phyloP scores from a whole-genome alignment of 2,113 vertebrate species.

The Catharus bicknelli region DNA sequence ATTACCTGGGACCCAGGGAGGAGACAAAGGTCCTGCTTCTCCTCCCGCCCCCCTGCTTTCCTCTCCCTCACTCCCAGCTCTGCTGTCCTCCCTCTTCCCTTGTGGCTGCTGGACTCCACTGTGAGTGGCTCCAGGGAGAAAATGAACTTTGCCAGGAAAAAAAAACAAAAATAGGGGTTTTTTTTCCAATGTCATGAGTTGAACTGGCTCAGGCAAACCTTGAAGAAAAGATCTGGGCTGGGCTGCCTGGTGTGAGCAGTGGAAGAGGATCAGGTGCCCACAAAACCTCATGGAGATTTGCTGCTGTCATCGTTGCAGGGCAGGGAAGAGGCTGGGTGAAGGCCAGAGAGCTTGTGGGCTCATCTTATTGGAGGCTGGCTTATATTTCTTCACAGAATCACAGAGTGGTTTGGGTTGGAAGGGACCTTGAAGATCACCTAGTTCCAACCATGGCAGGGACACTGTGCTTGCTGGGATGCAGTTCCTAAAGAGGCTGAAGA shows the following conservation, averaged over 20 bases:
- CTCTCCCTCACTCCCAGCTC: background rate
- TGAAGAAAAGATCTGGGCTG: background rate
- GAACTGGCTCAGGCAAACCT: background rate
- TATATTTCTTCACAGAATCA: background rate
- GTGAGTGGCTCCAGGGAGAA: background rate
- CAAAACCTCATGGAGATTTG: background rate
- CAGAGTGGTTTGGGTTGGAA: background rate
- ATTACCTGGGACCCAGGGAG: background rate
- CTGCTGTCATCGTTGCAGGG: background rate
- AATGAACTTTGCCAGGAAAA: background rate
- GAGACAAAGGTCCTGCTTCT: background rate
- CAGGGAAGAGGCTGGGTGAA: background rate
- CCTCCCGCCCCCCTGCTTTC: background rate
- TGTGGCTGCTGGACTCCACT: background rate
- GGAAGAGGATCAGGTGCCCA: background rate
- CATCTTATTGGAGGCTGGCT: background rate
- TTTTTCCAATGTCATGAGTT: background rate
- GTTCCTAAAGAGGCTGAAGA: background rate
- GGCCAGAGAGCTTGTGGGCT: background rate
- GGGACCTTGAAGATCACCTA: no score
- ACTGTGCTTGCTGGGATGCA: rapidly evolving
- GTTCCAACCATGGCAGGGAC: background rate
- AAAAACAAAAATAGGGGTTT: background rate
- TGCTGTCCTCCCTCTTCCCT: background rate
- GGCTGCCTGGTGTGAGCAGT: background rate